These are phyloP conservation scores for Flexamia atlantica DNA, from an alignment of 2,888 invertebrate species.

Conservation along the genomic window DNA sequence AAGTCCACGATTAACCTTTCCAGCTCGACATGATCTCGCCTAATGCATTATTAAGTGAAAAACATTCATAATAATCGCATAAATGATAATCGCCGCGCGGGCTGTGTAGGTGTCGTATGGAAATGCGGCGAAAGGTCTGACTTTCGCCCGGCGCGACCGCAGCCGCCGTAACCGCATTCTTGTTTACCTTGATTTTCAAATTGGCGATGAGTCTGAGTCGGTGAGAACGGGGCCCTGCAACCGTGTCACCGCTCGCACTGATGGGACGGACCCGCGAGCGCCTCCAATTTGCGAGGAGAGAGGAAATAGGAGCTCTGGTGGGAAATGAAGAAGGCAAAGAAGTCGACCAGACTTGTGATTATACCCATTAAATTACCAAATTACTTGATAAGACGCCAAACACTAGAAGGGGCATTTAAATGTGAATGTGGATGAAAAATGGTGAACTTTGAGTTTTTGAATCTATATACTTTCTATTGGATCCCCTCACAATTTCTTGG, in stretches of 20 bases:
- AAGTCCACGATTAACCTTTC: conserved; percentile 36
- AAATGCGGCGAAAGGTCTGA: conserved; percentile 11
- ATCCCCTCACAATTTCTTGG: too few species aligned
- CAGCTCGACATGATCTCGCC: conserved; percentile 43
- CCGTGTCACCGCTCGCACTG: not conserved
- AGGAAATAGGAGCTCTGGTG: too few species aligned
- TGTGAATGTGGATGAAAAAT: too few species aligned
- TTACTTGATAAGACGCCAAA: too few species aligned
- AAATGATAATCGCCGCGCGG: conserved; percentile 33
- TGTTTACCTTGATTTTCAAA: conserved; percentile 39
- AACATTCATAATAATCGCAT: conserved; percentile 47
- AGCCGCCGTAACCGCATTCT: conserved; percentile 1
- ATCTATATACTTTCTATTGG: too few species aligned
- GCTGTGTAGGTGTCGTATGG: conserved; percentile 46
- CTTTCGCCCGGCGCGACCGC: not conserved
- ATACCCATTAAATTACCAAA: too few species aligned
- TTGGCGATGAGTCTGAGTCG: conserved; percentile 3
- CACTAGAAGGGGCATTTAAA: too few species aligned
- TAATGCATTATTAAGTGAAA: conserved; percentile 56
- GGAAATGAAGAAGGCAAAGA: too few species aligned
- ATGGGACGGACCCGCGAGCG: not conserved
- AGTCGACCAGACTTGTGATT: too few species aligned
- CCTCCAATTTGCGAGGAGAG: too few species aligned
- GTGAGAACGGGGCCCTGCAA: conserved; percentile 1
- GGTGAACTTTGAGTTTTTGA: too few species aligned